Conservation (phyloP, 2,888 invertebrate species). For the Pterostichus niger region DNA sequence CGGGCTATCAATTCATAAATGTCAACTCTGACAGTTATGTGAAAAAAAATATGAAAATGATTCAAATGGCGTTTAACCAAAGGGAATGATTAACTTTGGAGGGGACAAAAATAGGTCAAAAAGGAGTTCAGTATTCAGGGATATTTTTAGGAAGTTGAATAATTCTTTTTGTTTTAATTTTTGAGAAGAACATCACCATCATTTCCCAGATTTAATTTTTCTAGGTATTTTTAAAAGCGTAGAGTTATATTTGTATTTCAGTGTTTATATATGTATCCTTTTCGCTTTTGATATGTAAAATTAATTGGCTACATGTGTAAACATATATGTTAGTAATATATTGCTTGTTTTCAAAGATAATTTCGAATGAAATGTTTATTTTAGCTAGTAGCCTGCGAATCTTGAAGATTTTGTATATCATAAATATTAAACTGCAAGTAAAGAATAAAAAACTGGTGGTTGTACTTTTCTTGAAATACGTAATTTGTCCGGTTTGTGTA, state of each 20-base stretch:
- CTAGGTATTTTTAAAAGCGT: slow-evolving; percentile 42
- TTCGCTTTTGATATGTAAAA: slow-evolving; percentile 54
- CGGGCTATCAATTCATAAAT: too few species aligned
- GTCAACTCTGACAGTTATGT: too few species aligned
- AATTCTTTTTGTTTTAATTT: background rate
- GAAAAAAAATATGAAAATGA: too few species aligned
- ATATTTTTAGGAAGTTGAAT: too few species aligned
- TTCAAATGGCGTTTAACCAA: too few species aligned
- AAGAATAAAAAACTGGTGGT: background rate
- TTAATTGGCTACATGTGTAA: slow-evolving; percentile 54
- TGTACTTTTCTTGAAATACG: background rate
- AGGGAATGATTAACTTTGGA: too few species aligned
- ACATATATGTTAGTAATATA: slow-evolving; percentile 53
- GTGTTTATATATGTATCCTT: slow-evolving; percentile 52
- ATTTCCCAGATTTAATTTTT: slow-evolving; percentile 54
- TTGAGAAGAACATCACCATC: slow-evolving; percentile 8
- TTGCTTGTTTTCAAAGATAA: slow-evolving; percentile 55
- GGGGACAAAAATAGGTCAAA: too few species aligned
- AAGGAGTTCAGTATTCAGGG: too few species aligned
- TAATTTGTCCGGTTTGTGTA: slow-evolving; percentile 29
- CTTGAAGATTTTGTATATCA: slow-evolving; percentile 15
- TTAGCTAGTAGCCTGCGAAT: slow-evolving; percentile 18
- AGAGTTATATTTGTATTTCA: slow-evolving; percentile 28
- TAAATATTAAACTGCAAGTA: background rate
- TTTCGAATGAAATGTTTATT: slow-evolving; percentile 54